These are phyloP conservation scores for Meleagris gallopavo DNA, from an alignment of 2,113 vertebrate genomes.

Conservation along the genomic window DNA sequence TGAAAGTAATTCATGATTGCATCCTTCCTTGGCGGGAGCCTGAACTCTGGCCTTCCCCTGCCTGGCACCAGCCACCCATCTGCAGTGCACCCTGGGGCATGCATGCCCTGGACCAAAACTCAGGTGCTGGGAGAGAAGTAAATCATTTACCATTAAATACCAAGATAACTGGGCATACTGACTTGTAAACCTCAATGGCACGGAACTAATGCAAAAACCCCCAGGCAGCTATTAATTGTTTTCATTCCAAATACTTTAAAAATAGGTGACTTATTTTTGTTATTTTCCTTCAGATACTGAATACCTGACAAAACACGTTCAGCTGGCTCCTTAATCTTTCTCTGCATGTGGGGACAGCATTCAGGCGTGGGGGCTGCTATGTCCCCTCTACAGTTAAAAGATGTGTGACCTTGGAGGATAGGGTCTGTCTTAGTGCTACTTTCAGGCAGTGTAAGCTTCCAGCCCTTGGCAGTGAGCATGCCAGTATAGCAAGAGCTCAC, in stretches of 20 bases:
- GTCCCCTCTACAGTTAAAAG: background rate
- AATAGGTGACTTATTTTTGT: background rate
- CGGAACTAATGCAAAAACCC: constrained; percentile 6
- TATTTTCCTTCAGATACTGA: background rate
- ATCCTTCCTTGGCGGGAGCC: background rate
- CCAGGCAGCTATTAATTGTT: constrained; percentile 18
- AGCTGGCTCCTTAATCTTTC: background rate
- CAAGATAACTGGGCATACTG: background rate
- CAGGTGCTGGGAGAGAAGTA: background rate
- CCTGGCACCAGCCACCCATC: background rate
- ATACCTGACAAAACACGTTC: background rate
- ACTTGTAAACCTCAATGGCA: constrained; percentile 16
- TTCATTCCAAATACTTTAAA: background rate
- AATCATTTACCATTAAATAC: constrained; percentile 7
- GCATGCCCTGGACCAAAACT: accelerated
- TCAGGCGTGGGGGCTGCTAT: accelerated
- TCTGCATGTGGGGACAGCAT: background rate
- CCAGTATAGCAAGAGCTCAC: background rate
- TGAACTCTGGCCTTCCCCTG: background rate
- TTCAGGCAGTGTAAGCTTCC: background rate
- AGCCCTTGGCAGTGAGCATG: background rate
- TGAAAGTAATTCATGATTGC: background rate
- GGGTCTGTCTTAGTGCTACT: background rate
- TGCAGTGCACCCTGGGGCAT: background rate
- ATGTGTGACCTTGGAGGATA: accelerated